Evolutionary conservation across 92 coral and sea anemone genomes (phyloP), one percentile per base, ranked within the genome.

Genomic region (Actinostola sp.): DNA sequence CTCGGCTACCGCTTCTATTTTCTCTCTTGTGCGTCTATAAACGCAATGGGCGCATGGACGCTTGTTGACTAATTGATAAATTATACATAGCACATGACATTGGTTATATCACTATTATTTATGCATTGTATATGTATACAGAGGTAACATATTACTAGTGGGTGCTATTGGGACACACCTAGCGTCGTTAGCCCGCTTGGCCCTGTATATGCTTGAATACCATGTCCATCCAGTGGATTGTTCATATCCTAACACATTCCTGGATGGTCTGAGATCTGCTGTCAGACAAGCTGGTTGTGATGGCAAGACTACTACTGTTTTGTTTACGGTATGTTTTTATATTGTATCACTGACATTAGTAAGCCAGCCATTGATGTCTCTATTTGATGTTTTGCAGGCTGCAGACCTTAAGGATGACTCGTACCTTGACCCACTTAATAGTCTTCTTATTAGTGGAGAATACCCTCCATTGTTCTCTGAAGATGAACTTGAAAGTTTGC

Each of bases 211-310:
- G 98, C 54, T 94, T 76, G 98, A 94, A 31, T 91, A 94, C 56
- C 86, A 86, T 6, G 61, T 94, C 27, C 98, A 94, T 34, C 78
- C 97, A 38, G 88, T 94, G 20, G 98, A 94, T 76, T 94, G 97
- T 49, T 88, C 95, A 29, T 83, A 85, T 49, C 89, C 84, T 34
- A 89, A 89, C 88, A 85, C 97, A 0, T 91, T 94, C 82, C 92
- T 94, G 10, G 98, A 94, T 70, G 95, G 98, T 16, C 86, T 94
- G 73, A 76, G 98, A 52, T 88, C 98, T 28, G 98, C 98, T 61
- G 98, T 94, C 25, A 87, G 98, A 48, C 93, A 89, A 75, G 98
- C 98, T 56, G 98, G 98, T 17, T 94, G 98, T 72, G 98, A 94
- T 73, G 98, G 98, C 59, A 94, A 94, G 83, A 94, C 97, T 21